Evolutionary conservation across 1,140 invertebrate genomes (phyloP).

Genomic region (Bathynomus jamesi): DNA sequence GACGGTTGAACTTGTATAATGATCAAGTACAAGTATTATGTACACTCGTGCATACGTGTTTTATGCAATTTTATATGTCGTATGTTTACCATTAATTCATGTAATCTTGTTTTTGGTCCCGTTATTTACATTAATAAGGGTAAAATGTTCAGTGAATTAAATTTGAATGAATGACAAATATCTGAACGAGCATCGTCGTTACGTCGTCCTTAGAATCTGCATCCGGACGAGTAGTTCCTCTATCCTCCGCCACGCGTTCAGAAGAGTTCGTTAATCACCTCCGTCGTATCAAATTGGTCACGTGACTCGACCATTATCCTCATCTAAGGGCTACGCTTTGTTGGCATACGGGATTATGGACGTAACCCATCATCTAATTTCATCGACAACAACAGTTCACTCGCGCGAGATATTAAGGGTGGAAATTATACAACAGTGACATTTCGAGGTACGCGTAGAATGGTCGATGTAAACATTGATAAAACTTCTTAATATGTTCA

Average conservation of each 20-base stretch:
- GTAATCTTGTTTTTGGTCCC: not conserved
- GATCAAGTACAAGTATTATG: too few species aligned
- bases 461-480: not conserved
- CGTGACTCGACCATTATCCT: not conserved
- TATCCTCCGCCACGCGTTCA: not conserved
- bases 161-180: not conserved
- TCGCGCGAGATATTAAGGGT: not conserved
- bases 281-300: not conserved
- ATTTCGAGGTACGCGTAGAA: not conserved
- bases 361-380: not conserved
- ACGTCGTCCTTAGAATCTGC: not conserved
- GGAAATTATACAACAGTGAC: not conserved
- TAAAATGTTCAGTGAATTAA: not conserved
- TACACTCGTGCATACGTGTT: too few species aligned
- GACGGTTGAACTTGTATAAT: too few species aligned
- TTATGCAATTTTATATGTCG: too few species aligned
- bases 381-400: not conserved
- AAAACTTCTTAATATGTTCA: conserved; percentile 1
- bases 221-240: not conserved
- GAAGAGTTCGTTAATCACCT: not conserved
- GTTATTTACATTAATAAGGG: not conserved
- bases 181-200: not conserved
- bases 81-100: too few species aligned
- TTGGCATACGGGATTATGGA: not conserved
- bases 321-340: not conserved